A percentile compares a stretch with the other conserved stretches of the same genome.
Conservation (phyloP, 2,797 vertebrate genomes). For the Hyperoplus lanceolatus region DNA sequence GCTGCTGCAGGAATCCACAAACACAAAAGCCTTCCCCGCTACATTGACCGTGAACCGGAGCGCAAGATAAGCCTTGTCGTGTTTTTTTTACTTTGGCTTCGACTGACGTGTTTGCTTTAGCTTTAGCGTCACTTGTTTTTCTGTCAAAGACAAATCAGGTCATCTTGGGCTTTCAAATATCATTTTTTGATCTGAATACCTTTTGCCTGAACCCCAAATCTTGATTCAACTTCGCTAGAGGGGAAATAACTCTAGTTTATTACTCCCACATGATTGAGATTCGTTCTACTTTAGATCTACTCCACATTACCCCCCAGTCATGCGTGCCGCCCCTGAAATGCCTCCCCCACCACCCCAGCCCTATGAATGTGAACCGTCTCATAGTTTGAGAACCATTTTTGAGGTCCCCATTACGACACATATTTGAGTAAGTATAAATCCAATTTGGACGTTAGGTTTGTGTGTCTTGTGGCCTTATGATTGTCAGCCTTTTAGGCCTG, state of each 20-base stretch:
- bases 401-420: background rate
- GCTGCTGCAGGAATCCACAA: background rate
- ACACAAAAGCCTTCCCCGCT: background rate
- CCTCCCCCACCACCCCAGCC: background rate
- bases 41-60: background rate
- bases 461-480: background rate
- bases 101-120: background rate
- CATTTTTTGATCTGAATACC: background rate
- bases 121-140: background rate
- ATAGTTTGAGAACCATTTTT: background rate
- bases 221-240: background rate
- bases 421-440: background rate
- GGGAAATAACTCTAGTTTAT: background rate
- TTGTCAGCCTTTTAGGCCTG: background rate
- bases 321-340: background rate
- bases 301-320: background rate
- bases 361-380: background rate
- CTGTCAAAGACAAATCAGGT: background rate
- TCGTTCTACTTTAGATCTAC: background rate
- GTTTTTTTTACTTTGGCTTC: background rate
- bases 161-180: background rate
- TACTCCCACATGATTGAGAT: background rate
- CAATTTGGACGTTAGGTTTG: constrained; percentile 1
- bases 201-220: background rate
- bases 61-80: background rate